These are phyloP conservation scores for Parnassius glacialis DNA, from an alignment of 2,888 invertebrate genomes.

Conservation along the genomic window DNA sequence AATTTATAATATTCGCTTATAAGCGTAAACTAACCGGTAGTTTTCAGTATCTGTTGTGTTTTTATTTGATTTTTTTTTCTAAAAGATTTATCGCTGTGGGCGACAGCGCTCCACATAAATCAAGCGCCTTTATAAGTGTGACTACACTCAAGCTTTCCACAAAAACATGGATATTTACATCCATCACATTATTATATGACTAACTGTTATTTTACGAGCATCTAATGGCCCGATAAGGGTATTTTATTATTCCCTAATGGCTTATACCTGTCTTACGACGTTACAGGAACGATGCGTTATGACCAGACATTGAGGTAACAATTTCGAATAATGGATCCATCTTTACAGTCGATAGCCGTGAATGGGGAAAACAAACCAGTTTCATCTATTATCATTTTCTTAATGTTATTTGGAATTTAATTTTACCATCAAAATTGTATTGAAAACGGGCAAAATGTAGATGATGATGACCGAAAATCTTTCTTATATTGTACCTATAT, in stretches of 20 bases:
- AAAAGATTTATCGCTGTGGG: conserved; percentile 2
- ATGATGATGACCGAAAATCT: too few relatives aligned
- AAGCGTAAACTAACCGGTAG: too few relatives aligned
- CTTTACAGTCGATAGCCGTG: conserved; percentile 62
- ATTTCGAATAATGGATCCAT: conserved; percentile 74
- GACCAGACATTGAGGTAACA: conserved; percentile 65
- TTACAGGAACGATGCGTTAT: conserved; percentile 68
- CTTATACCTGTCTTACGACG: conserved; percentile 76
- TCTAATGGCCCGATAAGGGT: conserved; percentile 78
- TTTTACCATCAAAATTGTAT: too few relatives aligned
- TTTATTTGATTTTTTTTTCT: neutral
- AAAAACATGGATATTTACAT: conserved; percentile 76
- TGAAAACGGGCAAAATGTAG: too few relatives aligned
- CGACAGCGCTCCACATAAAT: conserved; percentile 15
- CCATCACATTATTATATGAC: conserved; percentile 76
- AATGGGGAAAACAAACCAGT: conserved; percentile 27
- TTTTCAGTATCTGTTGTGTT: too few relatives aligned
- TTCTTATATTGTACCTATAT: too few relatives aligned
- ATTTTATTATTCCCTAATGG: conserved; percentile 79
- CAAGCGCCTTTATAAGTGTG: conserved; percentile 15
- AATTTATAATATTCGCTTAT: too few relatives aligned
- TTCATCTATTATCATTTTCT: neutral
- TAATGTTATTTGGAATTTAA: neutral
- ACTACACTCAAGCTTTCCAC: conserved; percentile 35
- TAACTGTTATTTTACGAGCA: conserved; percentile 80